A percentile compares a stretch with the other conserved stretches of the same genome.
These are phyloP conservation scores for Paramacrobiotus metropolitanus DNA, from an alignment of 1,140 invertebrate species.

Conservation along the genomic window DNA sequence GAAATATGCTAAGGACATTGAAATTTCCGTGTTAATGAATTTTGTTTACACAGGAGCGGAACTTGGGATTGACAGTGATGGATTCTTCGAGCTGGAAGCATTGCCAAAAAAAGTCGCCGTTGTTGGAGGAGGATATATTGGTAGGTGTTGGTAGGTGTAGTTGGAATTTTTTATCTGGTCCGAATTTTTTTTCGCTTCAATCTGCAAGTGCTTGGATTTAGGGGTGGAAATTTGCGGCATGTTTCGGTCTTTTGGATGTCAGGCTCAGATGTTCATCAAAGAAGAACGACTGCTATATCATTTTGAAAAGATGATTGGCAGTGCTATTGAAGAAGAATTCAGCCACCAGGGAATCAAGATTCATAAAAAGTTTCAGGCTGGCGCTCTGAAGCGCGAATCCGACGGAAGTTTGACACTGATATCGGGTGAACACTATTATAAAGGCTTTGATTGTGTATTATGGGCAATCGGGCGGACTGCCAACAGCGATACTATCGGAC, in stretches of 20 bases:
- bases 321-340: constrained; percentile 23
- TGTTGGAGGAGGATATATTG: constrained; percentile 34
- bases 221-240: constrained; percentile 30
- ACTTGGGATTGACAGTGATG: constrained; percentile 30
- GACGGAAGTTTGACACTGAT: constrained; percentile 17
- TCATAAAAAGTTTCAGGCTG: constrained; percentile 19
- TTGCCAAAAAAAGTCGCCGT: constrained; percentile 30
- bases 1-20: no score
- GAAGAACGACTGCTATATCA: constrained; percentile 27
- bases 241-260: constrained; percentile 26
- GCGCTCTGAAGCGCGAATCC: constrained; percentile 14
- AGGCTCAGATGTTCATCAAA: constrained; percentile 29
- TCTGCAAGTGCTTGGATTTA: background rate
- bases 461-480: constrained; percentile 30
- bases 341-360: constrained; percentile 25
- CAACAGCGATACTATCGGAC: constrained; percentile 20
- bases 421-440: constrained; percentile 15
- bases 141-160: constrained; percentile 13
- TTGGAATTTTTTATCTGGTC: background rate
- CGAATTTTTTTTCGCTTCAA: background rate
- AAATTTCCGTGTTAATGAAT: no score
- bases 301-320: constrained; percentile 27
- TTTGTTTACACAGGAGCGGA: constrained; percentile 23
- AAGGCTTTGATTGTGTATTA: constrained; percentile 24
- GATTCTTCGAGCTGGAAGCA: constrained; percentile 30